A percentile compares a stretch with the other conserved stretches of the same genome.
phyloP scores from a whole-genome alignment of 2,113 vertebrate species.

The Perca flavescens region DNA sequence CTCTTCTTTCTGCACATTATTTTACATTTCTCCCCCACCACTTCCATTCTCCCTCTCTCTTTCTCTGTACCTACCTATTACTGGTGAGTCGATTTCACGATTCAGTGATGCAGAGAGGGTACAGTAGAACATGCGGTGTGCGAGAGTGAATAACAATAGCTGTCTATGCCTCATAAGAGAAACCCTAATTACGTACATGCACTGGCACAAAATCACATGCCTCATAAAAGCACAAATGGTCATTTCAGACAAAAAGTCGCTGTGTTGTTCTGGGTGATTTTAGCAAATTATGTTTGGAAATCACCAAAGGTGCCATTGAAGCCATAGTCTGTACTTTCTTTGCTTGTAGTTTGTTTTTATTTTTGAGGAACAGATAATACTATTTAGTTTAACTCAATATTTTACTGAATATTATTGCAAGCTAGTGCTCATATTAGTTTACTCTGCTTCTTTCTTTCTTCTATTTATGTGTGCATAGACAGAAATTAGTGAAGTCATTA shows the following conservation, averaged over 20 bases:
- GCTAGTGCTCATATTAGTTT: background rate
- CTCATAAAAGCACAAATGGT: slow-evolving; percentile 68
- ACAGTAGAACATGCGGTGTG: slow-evolving; percentile 74
- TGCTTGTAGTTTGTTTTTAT: background rate
- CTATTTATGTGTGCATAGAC: background rate
- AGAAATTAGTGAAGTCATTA: slow-evolving; percentile 12
- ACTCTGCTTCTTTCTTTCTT: background rate
- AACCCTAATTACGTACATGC: slow-evolving; percentile 75
- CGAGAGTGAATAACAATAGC: slow-evolving; percentile 79
- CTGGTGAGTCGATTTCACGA: slow-evolving; percentile 81
- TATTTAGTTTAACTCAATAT: background rate
- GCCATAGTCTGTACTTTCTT: background rate
- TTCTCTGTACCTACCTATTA: slow-evolving; percentile 71
- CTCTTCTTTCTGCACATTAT: slow-evolving; percentile 53
- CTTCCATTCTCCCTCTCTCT: slow-evolving; percentile 37
- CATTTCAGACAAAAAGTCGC: slow-evolving; percentile 23
- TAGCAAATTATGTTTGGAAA: slow-evolving; percentile 32
- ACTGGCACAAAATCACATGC: slow-evolving; percentile 43
- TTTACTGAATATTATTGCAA: background rate
- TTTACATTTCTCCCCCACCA: slow-evolving; percentile 42
- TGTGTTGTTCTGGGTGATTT: slow-evolving; percentile 32
- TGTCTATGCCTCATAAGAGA: slow-evolving; percentile 65
- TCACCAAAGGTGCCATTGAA: background rate
- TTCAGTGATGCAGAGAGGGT: slow-evolving; percentile 76
- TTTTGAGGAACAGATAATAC: background rate